A percentile compares a stretch with the other conserved stretches of the same genome.
phyloP scores from a whole-genome alignment of 2,113 vertebrate genomes.

The Montifringilla adamsi region DNA sequence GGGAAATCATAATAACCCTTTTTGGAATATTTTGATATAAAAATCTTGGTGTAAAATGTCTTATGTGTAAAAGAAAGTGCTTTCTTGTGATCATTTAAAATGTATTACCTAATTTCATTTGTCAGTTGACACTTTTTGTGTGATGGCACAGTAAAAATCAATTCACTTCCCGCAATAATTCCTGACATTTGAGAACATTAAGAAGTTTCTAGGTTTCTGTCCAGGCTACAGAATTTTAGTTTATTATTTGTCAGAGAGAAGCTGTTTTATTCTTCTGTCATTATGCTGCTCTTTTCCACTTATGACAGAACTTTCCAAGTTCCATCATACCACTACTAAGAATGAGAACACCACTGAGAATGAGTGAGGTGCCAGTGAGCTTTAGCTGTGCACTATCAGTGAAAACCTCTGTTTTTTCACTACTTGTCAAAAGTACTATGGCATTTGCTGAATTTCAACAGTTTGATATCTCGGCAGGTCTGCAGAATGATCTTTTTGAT shows the following conservation, averaged over 20 bases:
- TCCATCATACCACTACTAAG: neutral
- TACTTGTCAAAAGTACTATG: neutral
- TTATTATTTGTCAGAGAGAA: neutral
- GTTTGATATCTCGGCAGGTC: neutral
- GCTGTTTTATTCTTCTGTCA: neutral
- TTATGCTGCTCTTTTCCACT: neutral
- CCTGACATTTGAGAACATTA: neutral
- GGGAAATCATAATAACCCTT: neutral
- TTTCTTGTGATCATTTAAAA: neutral
- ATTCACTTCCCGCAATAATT: neutral
- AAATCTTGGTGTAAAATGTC: neutral
- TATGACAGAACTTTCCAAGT: neutral
- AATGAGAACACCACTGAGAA: neutral
- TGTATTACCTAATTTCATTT: neutral
- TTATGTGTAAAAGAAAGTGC: neutral
- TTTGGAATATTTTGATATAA: fast-evolving
- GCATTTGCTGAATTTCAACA: neutral
- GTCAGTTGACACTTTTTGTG: neutral
- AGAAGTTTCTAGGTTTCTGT: neutral
- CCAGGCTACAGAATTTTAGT: neutral
- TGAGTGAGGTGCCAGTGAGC: neutral
- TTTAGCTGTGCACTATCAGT: neutral
- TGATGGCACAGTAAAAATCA: neutral
- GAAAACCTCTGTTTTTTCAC: neutral
- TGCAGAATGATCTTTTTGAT: neutral